Evolutionary conservation across 2,113 vertebrate genomes (phyloP).

Genomic region (Seriola rivoliana): DNA sequence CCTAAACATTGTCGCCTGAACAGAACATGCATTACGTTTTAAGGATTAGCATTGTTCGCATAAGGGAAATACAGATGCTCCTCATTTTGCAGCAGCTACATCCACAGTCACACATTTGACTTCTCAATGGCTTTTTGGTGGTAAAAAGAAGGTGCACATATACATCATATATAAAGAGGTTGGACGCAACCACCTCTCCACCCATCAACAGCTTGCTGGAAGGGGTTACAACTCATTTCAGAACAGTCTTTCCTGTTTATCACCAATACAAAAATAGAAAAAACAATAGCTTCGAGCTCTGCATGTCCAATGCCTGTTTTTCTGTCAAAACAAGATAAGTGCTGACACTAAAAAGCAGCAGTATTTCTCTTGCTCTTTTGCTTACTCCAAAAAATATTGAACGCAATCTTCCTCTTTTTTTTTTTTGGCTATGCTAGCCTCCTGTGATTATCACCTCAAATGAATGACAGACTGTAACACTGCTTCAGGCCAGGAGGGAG

Average conservation of each 20-base stretch:
- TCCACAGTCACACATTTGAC: neutral
- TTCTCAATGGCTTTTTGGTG: neutral
- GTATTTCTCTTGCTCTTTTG: constrained; percentile 42
- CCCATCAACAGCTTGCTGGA: constrained; percentile 1
- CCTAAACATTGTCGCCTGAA: neutral
- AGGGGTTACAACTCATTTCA: constrained; percentile 32
- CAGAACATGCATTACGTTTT: neutral
- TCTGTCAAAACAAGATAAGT: constrained; percentile 46
- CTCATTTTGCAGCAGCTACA: too few relatives aligned
- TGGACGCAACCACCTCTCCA: neutral
- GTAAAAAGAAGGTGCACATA: neutral
- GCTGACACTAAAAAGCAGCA: constrained; percentile 45
- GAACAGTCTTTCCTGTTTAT: constrained; percentile 28
- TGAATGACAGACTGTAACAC: constrained; percentile 61
- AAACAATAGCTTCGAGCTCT: constrained; percentile 35
- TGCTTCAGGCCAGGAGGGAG: constrained; percentile 51
- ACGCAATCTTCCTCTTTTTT: neutral
- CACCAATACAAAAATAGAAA: constrained; percentile 30
- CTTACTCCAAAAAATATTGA: constrained; percentile 52
- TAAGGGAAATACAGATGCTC: neutral
- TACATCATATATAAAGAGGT: neutral
- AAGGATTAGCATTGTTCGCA: neutral
- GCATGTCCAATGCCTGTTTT: constrained; percentile 31
- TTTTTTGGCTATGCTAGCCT: constrained; percentile 1
- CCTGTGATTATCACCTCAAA: constrained; percentile 54